Evolutionary conservation across 1,140 invertebrate species (phyloP), one percentile per base, ranked within the genome.

Genomic region (Varroa destructor): DNA sequence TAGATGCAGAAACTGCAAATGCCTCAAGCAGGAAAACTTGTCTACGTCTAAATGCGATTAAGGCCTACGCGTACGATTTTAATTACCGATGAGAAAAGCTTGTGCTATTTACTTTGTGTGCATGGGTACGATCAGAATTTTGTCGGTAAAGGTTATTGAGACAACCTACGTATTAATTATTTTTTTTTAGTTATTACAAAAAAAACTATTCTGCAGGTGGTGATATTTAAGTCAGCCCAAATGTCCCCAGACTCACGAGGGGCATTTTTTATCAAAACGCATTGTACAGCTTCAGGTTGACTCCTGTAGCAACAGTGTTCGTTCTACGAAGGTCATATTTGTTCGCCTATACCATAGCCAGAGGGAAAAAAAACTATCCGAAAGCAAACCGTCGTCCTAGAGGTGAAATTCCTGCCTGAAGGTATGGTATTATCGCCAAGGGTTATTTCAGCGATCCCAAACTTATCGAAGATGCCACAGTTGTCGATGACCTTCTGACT

Each of bases 181-280:
- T 51, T 5, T 8, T 51, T 51, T 25, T 51, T 51, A 51, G 46
- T 5, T 5, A 51, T 3, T 51, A 51, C 46, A 51, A 51, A 51
- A 51, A 51, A 51, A 51, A 51, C 3, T 51, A 51, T 51, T 51
- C 8, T 51, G 8, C 46, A 51, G 46, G 46, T 51, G 8, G 3
- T 98, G 79, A 84, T 97, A 72, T 86, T 85, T 36, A 96, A 95
- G 71, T 94, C 94, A 74, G 96, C 96, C 51, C 94, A 94, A 37
- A 82, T 99, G 0, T 90, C 90, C n/a, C 86, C 90, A 1, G 92
- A 97, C 94, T 97, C 79, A 90, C 97, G 75, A 89, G 93, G 78
- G 86, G 90, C 72, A 95, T 92, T 78, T 84, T 99, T 40, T 96
- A 91, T 78, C 87, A 89, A 57, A 87, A 88, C 58, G 86, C 98